Percentiles rank a stretch among this genome's conserved stretches.
phyloP scores from a whole-genome alignment of 2,113 vertebrate species.

The Ciconia stormi region DNA sequence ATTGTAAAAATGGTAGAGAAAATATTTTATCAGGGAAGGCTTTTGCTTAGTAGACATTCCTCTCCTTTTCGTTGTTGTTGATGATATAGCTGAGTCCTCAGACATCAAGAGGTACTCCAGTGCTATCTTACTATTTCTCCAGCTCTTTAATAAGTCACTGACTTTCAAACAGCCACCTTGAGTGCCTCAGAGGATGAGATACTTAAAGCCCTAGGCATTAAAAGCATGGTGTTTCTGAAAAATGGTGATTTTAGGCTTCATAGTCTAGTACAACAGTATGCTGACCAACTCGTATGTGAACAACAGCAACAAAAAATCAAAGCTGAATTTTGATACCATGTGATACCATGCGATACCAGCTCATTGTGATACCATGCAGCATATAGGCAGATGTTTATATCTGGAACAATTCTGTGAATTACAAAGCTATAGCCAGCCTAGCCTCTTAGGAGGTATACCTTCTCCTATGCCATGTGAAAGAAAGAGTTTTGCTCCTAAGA shows the following conservation, averaged over 20 bases:
- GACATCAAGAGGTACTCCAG: not conserved
- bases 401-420: not conserved
- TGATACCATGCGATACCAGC: too few relatives aligned
- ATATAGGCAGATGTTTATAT: not conserved
- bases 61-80: not conserved
- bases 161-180: not conserved
- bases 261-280: not conserved
- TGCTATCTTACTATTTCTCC: not conserved
- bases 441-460: not conserved
- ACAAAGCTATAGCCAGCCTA: not conserved
- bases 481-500: not conserved
- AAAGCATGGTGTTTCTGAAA: not conserved
- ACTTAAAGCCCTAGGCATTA: not conserved
- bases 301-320: not conserved
- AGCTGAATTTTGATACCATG: not conserved
- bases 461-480: not conserved
- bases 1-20: not conserved
- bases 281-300: not conserved
- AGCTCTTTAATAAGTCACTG: not conserved
- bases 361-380: not conserved
- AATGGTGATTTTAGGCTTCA: not conserved
- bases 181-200: not conserved
- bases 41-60: not conserved
- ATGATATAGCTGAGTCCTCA: not conserved
- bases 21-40: not conserved